phyloP scores from a whole-genome alignment of 2,113 vertebrate species.

The Neoarius graeffei region DNA sequence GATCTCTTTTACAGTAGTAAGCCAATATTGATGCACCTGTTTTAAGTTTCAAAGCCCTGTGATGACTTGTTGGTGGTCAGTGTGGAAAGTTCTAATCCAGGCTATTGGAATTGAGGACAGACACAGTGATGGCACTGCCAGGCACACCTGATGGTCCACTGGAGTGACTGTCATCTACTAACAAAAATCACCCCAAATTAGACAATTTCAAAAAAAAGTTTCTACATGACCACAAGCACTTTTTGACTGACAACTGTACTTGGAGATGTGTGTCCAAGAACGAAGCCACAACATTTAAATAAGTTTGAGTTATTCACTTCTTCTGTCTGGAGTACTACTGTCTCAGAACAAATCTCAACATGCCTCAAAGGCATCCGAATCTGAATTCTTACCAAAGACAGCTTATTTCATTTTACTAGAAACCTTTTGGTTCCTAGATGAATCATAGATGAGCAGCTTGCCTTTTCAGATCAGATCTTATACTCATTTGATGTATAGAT shows the following conservation, averaged over 20 bases:
- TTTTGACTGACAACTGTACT: conserved; percentile 9
- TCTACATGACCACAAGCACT: conserved; percentile 23
- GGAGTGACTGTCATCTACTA: conserved; percentile 55
- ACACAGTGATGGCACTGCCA: conserved; percentile 18
- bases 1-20: conserved; percentile 6
- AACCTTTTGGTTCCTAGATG: too few species aligned
- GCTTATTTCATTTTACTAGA: background rate
- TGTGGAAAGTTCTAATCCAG: conserved; percentile 31
- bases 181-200: conserved; percentile 33
- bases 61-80: conserved; percentile 29
- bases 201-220: conserved; percentile 36
- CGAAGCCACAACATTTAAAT: background rate
- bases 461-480: conserved; percentile 3
- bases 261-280: background rate
- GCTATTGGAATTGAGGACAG: conserved; percentile 10
- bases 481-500: background rate
- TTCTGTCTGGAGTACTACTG: background rate
- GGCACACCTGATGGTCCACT: conserved; percentile 64
- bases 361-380: background rate
- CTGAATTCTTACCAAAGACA: background rate
- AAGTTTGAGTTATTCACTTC: background rate
- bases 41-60: background rate
- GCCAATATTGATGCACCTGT: conserved; percentile 8
- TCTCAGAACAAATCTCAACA: background rate
- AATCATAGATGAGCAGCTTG: background rate